phyloP scores from a whole-genome alignment of 1,140 invertebrate species.

The Drepana arcuata region DNA sequence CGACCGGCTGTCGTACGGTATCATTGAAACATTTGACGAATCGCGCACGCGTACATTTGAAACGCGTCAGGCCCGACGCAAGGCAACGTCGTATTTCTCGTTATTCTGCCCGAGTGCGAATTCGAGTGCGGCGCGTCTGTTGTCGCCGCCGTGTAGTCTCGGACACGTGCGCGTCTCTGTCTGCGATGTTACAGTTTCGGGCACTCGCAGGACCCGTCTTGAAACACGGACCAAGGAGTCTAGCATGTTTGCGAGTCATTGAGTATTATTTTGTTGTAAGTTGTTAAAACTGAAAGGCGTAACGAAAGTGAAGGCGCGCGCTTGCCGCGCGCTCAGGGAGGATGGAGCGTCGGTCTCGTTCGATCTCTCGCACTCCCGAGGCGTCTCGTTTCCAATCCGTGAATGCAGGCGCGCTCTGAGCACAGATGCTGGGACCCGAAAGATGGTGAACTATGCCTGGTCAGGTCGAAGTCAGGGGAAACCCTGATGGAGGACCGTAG shows the following conservation, averaged over 20 bases:
- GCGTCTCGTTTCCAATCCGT: constrained; percentile 66
- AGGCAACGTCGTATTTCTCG: constrained; percentile 25
- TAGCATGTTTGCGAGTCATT: constrained; percentile 87
- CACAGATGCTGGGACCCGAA: constrained; percentile 86
- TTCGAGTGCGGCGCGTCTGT: constrained; percentile 37
- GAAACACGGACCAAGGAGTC: constrained; percentile 96
- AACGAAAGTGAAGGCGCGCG: constrained; percentile 77
- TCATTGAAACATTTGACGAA: neutral
- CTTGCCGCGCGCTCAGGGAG: constrained; percentile 57
- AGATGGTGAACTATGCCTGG: constrained; percentile 94
- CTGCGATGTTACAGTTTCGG: constrained; percentile 74
- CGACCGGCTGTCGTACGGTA: constrained; percentile 1
- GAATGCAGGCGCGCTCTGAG: constrained; percentile 77
- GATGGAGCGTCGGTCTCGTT: constrained; percentile 50
- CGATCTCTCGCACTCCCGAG: constrained; percentile 70
- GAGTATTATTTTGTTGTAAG: too few species aligned
- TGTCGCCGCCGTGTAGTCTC: constrained; percentile 58
- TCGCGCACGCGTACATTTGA: constrained; percentile 2
- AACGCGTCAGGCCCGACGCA: constrained; percentile 2
- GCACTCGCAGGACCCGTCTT: constrained; percentile 87
- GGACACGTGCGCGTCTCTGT: constrained; percentile 60
- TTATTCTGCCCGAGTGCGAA: constrained; percentile 36
- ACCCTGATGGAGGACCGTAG: constrained; percentile 90
- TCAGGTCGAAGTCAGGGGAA: constrained; percentile 90
- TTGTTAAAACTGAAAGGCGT: constrained; percentile 75